A percentile compares a stretch with the other conserved stretches of the same genome.
Evolutionary conservation across 53 echinoderm and acorn worm species (phyloP).

Genomic region (Temnopleurus reevesii): DNA sequence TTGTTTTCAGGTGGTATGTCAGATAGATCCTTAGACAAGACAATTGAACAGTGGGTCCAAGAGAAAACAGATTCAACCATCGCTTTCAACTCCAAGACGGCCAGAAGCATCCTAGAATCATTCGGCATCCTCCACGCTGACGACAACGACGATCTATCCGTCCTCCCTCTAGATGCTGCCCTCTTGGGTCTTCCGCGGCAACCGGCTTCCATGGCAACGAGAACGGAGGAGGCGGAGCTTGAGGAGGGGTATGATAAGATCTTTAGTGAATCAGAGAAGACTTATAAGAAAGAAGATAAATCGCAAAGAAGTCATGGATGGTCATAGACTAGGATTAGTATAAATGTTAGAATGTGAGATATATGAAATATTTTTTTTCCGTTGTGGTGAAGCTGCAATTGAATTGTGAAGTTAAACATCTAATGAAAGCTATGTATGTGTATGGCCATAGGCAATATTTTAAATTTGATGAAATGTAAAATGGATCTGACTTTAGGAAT

Average conservation of each 20-base stretch:
- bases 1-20: constrained; percentile 74
- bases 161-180: constrained; percentile 74
- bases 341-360: no score
- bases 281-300: constrained; percentile 84
- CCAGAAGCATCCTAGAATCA: constrained; percentile 70
- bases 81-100: constrained; percentile 78
- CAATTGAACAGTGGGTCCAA: constrained; percentile 83
- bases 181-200: constrained; percentile 78
- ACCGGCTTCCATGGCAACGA: constrained; percentile 77
- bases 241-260: constrained; percentile 90
- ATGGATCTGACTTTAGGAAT: no score
- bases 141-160: constrained; percentile 66
- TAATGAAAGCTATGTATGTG: no score
- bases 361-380: no score
- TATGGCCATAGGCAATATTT: no score
- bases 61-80: constrained; percentile 71
- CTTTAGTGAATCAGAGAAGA: constrained; percentile 78
- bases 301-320: constrained; percentile 78
- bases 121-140: constrained; percentile 82
- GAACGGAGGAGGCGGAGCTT: constrained; percentile 83
- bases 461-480: no score
- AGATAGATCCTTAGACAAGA: constrained; percentile 71
- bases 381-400: no score
- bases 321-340: constrained; percentile 52
- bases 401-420: no score